phyloP scores from a whole-genome alignment of 2,888 invertebrate genomes.

The Sminthurides aquaticus region DNA sequence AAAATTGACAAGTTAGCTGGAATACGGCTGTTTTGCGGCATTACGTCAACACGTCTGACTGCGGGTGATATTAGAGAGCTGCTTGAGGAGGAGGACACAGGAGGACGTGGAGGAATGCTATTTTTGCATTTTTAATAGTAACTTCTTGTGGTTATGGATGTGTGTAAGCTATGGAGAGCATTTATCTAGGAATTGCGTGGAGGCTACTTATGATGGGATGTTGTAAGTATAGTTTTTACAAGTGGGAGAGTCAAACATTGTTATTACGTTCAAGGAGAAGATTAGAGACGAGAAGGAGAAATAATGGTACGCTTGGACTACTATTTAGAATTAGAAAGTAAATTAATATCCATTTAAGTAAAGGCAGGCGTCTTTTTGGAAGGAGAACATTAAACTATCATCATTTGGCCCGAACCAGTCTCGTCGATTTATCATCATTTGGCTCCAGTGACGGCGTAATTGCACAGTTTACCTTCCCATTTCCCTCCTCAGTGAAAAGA shows the following conservation, averaged over 20 bases:
- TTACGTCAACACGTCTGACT: too few relatives aligned
- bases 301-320: conserved; percentile 2
- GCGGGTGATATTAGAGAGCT: too few relatives aligned
- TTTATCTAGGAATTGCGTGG: too few relatives aligned
- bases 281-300: not conserved
- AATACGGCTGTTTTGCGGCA: too few relatives aligned
- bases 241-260: not conserved
- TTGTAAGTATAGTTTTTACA: not conserved
- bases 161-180: too few relatives aligned
- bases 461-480: conserved; percentile 22
- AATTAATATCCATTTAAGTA: conserved; percentile 24
- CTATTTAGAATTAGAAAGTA: conserved; percentile 18
- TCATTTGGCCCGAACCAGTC: conserved; percentile 14
- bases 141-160: too few relatives aligned
- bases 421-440: conserved; percentile 31
- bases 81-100: too few relatives aligned
- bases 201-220: too few relatives aligned
- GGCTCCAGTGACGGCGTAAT: conserved; percentile 29
- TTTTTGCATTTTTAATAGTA: too few relatives aligned
- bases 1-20: too few relatives aligned
- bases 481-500: not conserved
- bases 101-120: too few relatives aligned
- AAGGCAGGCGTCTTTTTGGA: conserved; percentile 16
- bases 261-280: not conserved
- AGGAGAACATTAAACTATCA: conserved; percentile 20